phyloP scores from a whole-genome alignment of 2,797 vertebrate genomes.

The Pangasius sanitwongsei region DNA sequence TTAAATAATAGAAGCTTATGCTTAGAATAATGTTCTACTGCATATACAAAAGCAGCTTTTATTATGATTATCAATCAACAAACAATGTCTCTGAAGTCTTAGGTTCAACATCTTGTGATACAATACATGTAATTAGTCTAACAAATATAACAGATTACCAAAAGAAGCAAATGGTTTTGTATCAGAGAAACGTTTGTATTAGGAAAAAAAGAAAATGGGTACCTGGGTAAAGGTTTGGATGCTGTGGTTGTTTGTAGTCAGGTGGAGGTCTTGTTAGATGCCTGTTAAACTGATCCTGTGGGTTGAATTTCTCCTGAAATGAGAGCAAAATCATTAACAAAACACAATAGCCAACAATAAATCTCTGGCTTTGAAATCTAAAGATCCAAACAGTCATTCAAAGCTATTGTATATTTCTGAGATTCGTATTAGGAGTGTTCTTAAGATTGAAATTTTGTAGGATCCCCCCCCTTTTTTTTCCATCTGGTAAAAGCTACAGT shows the following conservation, averaged over 20 bases:
- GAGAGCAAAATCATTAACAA: not conserved
- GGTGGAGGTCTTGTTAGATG: conserved; percentile 93
- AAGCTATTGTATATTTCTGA: not conserved
- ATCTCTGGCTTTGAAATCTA: not conserved
- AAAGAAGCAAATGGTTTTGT: not conserved
- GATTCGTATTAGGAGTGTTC: not conserved
- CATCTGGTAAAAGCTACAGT: not conserved
- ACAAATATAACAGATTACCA: not conserved
- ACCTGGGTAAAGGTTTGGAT: conserved; percentile 84
- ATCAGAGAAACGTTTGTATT: not conserved
- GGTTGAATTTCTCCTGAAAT: conserved; percentile 85
- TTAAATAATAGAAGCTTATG: not conserved
- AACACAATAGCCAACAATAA: conserved; percentile 1
- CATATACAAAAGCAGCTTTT: not conserved
- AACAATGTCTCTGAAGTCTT: not conserved
- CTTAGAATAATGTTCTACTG: not conserved
- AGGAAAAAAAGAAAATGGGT: conserved; percentile 41
- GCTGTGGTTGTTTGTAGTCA: conserved; percentile 92
- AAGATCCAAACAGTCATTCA: not conserved
- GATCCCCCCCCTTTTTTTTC: not conserved
- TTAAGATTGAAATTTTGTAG: not conserved
- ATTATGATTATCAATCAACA: not conserved
- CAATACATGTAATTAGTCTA: not conserved
- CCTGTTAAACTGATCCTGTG: conserved; percentile 89
- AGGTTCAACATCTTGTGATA: not conserved